phyloP scores from a whole-genome alignment of 2,113 vertebrate species.

The Otolemur garnettii region DNA sequence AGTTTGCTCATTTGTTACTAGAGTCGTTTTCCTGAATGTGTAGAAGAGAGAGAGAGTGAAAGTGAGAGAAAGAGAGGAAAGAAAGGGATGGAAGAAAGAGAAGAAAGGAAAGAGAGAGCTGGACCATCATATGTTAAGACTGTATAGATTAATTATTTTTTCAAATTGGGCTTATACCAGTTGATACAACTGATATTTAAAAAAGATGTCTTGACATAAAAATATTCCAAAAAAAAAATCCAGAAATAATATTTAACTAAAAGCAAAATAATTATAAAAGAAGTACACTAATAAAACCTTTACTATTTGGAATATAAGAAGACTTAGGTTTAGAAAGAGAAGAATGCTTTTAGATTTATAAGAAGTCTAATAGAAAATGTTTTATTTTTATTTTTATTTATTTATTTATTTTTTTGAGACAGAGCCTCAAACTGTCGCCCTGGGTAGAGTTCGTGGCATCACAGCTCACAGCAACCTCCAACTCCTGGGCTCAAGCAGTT shows the following conservation, averaged over 20 bases:
- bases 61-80: no score
- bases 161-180: background rate
- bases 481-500: no score
- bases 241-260: conserved; percentile 9
- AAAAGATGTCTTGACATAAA: conserved; percentile 29
- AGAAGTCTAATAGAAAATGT: conserved; percentile 11
- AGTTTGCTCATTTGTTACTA: no score
- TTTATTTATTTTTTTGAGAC: no score
- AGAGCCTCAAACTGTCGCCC: no score
- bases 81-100: no score
- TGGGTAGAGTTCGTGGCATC: no score
- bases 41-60: no score
- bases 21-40: no score
- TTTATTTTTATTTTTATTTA: background rate
- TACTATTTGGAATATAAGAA: conserved; percentile 20
- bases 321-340: conserved; percentile 5
- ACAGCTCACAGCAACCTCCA: no score
- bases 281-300: background rate
- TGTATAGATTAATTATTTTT: background rate
- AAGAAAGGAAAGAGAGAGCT: background rate
- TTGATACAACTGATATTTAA: conserved; percentile 29
- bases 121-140: background rate
- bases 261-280: background rate
- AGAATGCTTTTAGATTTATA: conserved; percentile 16
- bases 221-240: background rate